Conservation (phyloP, 2,113 vertebrate genomes). For the Ceyx margarethae region DNA sequence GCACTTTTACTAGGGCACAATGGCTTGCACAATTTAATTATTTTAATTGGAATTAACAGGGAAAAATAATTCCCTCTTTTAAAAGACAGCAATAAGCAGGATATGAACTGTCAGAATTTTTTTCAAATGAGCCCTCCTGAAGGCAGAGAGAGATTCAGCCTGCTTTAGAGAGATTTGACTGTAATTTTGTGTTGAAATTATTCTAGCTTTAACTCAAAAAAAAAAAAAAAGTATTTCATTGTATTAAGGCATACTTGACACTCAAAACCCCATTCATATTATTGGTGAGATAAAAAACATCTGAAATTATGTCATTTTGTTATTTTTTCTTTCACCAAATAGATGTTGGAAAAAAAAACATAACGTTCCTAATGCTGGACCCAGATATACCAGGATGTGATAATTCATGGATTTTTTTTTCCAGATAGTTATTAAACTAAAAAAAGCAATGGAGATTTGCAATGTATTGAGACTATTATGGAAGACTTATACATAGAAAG, state of each 20-base stretch:
- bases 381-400: not conserved
- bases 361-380: not conserved
- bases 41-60: constrained; percentile 45
- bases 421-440: constrained; percentile 10
- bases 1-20: not conserved
- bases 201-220: constrained; percentile 18
- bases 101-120: not conserved
- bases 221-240: not conserved
- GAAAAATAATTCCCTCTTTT: constrained; percentile 23
- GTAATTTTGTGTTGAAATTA: constrained; percentile 35
- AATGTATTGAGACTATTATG: not conserved
- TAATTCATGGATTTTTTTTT: constrained; percentile 28
- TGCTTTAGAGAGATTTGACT: constrained; percentile 47
- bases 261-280: not conserved
- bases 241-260: not conserved
- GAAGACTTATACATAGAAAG: not conserved
- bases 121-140: not conserved
- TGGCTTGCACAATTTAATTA: constrained; percentile 4
- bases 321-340: not conserved
- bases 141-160: constrained; percentile 16
- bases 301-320: not conserved
- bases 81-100: not conserved
- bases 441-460: not conserved
- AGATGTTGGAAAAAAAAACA: not conserved
- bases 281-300: constrained; percentile 35